phyloP scores from a whole-genome alignment of 2,113 vertebrate species.

The Casuarius casuarius region DNA sequence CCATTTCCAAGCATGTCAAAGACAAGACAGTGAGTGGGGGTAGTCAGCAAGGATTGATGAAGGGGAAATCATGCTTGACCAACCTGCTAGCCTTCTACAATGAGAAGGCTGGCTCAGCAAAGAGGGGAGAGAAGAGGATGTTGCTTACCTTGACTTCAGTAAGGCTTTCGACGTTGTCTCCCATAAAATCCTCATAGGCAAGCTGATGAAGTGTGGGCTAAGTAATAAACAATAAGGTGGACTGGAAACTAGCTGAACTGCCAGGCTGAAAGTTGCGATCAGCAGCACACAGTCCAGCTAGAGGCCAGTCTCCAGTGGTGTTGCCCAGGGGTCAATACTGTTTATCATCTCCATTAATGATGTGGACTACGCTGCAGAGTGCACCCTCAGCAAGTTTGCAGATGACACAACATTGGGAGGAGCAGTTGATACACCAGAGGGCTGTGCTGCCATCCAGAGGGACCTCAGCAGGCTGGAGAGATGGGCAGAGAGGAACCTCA shows the following conservation, averaged over 20 bases:
- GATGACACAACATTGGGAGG: not conserved
- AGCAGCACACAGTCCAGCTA: not conserved
- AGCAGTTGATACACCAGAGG: not conserved
- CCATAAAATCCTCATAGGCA: not conserved
- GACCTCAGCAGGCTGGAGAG: not conserved
- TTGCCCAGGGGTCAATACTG: accelerated
- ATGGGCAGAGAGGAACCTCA: not conserved
- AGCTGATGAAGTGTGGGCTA: not conserved
- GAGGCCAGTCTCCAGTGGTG: not conserved
- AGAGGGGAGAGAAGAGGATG: accelerated
- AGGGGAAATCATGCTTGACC: not conserved
- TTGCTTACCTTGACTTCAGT: not conserved
- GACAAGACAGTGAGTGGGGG: not conserved
- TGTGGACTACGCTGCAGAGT: not conserved
- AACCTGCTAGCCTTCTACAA: not conserved
- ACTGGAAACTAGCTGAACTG: not conserved
- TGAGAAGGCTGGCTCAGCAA: not conserved
- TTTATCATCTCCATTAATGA: not conserved
- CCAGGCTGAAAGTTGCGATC: not conserved
- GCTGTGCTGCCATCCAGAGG: not conserved
- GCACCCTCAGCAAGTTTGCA: accelerated
- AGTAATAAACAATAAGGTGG: not conserved
- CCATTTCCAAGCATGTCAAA: not conserved
- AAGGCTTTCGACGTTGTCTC: not conserved
- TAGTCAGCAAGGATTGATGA: not conserved